Conservation (phyloP, 2,888 invertebrate genomes). For the Amorpha juglandis region DNA sequence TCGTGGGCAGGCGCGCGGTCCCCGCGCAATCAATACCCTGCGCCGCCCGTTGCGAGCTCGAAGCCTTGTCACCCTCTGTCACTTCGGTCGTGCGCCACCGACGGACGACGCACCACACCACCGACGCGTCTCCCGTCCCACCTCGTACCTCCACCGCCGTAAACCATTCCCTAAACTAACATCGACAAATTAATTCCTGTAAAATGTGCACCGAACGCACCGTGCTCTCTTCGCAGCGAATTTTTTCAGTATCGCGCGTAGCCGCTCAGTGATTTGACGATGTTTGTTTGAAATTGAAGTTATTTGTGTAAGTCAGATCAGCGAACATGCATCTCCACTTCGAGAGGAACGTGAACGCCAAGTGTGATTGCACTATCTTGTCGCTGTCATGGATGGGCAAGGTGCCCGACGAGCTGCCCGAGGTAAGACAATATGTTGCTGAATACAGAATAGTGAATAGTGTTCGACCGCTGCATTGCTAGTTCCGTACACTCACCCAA, state of each 20-base stretch:
- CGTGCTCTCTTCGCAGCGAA: slow-evolving; percentile 30
- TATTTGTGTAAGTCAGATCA: slow-evolving; percentile 42
- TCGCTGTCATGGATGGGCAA: slow-evolving; percentile 99
- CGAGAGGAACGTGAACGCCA: slow-evolving; percentile 95
- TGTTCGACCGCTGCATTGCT: slow-evolving; percentile 7
- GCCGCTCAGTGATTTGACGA: slow-evolving; percentile 42
- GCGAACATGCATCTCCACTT: slow-evolving; percentile 96
- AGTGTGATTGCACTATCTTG: slow-evolving; percentile 97
- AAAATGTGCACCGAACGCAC: slow-evolving; percentile 52
- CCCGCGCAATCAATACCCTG: slow-evolving; percentile 76
- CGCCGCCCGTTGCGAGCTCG: slow-evolving; percentile 55
- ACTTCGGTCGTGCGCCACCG: slow-evolving; percentile 57
- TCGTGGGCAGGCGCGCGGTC: slow-evolving; percentile 54
- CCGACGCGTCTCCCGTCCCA: slow-evolving; percentile 51
- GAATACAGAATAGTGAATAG: slow-evolving; percentile 2
- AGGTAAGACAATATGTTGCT: slow-evolving; percentile 86
- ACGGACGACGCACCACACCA: slow-evolving; percentile 30
- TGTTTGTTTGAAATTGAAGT: slow-evolving; percentile 45
- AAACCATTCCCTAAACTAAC: slow-evolving; percentile 39
- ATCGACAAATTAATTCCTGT: slow-evolving; percentile 33
- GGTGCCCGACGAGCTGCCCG: slow-evolving; percentile 97
- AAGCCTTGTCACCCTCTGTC: slow-evolving; percentile 70
- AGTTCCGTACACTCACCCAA: slow-evolving; percentile 14
- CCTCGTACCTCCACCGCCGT: slow-evolving; percentile 40
- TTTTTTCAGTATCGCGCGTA: slow-evolving; percentile 40